Percentiles rank a stretch among this genome's conserved stretches.
These are phyloP conservation scores for Erythrocercus mccallii DNA, from an alignment of 2,113 vertebrate species.

Conservation along the genomic window DNA sequence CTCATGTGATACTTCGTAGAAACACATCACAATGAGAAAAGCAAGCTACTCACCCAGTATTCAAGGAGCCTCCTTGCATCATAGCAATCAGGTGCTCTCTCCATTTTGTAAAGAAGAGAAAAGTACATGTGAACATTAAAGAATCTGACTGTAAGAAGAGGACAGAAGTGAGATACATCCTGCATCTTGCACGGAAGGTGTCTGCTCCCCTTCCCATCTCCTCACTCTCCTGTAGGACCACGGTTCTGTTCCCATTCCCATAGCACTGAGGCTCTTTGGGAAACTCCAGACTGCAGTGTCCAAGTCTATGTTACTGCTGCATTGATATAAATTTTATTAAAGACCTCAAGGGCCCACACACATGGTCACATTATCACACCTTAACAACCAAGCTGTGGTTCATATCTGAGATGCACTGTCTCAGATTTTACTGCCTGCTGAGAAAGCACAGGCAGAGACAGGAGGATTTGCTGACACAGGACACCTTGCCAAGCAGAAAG, in stretches of 20 bases:
- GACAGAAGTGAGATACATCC: not conserved
- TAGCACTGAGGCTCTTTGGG: not conserved
- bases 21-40: not conserved
- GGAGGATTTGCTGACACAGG: not conserved
- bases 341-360: not conserved
- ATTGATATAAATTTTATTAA: not conserved
- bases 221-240: not conserved
- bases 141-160: conserved; percentile 67
- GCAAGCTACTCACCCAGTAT: conserved; percentile 59
- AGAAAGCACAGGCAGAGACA: not conserved
- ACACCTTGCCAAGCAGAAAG: not conserved
- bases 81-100: conserved; percentile 10
- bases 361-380: not conserved
- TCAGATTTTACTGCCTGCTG: not conserved
- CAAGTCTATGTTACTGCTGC: not conserved
- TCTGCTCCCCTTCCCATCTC: not conserved
- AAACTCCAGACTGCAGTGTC: not conserved
- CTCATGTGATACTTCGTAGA: not conserved
- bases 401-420: not conserved
- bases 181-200: not conserved
- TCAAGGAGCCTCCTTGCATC: conserved; percentile 37
- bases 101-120: conserved; percentile 38
- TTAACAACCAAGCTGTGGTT: not conserved
- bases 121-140: conserved; percentile 54
- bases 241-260: not conserved